phyloP scores from a whole-genome alignment of 2,888 invertebrate genomes.

The Drosophila siamana region DNA sequence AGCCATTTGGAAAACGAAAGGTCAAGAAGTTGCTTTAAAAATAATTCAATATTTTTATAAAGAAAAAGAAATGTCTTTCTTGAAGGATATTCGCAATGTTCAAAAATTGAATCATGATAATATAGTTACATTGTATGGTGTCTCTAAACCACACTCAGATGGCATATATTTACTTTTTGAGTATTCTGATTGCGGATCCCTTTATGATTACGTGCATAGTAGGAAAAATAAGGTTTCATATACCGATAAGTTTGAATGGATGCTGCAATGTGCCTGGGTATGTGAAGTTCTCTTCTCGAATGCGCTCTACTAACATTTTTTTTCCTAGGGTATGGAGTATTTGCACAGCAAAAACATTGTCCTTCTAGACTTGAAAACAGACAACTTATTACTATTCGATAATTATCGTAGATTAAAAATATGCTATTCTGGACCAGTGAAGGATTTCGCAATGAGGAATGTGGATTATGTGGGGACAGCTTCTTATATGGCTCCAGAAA shows the following conservation, averaged over 20 bases:
- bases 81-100: neutral
- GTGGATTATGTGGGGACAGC: neutral
- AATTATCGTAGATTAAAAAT: neutral
- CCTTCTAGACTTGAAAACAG: constrained; percentile 32
- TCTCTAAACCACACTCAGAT: neutral
- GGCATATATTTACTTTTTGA: neutral
- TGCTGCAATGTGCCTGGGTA: constrained; percentile 26
- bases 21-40: neutral
- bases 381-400: constrained; percentile 21
- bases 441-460: neutral
- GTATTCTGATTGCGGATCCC: constrained; percentile 28
- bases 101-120: neutral
- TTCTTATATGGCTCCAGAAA: neutral
- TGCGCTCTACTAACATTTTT: neutral
- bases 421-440: neutral
- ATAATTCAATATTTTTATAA: neutral
- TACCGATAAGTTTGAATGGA: constrained; percentile 3
- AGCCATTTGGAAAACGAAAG: neutral
- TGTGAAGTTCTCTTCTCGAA: too few species aligned
- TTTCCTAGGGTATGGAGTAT: constrained; percentile 18
- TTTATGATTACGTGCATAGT: constrained; percentile 15
- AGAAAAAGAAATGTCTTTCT: neutral
- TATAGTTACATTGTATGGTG: neutral
- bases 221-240: neutral
- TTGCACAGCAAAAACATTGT: constrained; percentile 21